Evolutionary conservation across 1,140 invertebrate species (phyloP).

Genomic region (Cotesia typhae): DNA sequence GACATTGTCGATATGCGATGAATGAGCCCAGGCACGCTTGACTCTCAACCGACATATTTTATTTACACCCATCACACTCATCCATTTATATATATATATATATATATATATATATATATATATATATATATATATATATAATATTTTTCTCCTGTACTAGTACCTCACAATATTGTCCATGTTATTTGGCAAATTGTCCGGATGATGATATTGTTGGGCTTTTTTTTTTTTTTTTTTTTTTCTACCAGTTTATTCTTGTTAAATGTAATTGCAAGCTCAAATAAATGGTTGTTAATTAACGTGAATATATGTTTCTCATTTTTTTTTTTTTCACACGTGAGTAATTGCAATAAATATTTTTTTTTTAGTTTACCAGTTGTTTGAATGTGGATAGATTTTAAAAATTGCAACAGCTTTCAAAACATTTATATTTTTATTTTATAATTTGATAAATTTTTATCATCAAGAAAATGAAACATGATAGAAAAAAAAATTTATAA

Average conservation of each 20-base stretch:
- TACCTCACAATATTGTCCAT: background rate
- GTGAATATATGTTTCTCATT: background rate
- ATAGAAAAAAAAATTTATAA: too few species aligned
- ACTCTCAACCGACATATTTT: slow-evolving; percentile 49
- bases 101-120: slow-evolving; percentile 1
- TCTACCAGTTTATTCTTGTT: background rate
- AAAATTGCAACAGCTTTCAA: background rate
- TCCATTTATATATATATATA: slow-evolving; percentile 16
- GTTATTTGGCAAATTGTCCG: slow-evolving; percentile 14
- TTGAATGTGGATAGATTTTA: background rate
- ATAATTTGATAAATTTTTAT: background rate
- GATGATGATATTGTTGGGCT: background rate
- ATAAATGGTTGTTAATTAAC: background rate
- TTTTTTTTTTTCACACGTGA: too few species aligned
- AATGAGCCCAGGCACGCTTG: slow-evolving; percentile 60
- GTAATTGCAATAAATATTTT: background rate
- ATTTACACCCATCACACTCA: slow-evolving; percentile 17
- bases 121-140: background rate
- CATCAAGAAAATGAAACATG: too few species aligned
- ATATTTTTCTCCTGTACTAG: background rate
- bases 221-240: background rate
- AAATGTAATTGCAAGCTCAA: background rate
- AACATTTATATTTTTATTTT: background rate
- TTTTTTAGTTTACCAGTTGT: background rate
- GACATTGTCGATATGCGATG: slow-evolving; percentile 65